A percentile compares a stretch with the other conserved stretches of the same genome.
phyloP scores from a whole-genome alignment of 2,797 vertebrate genomes.

The Melanogrammus aeglefinus region DNA sequence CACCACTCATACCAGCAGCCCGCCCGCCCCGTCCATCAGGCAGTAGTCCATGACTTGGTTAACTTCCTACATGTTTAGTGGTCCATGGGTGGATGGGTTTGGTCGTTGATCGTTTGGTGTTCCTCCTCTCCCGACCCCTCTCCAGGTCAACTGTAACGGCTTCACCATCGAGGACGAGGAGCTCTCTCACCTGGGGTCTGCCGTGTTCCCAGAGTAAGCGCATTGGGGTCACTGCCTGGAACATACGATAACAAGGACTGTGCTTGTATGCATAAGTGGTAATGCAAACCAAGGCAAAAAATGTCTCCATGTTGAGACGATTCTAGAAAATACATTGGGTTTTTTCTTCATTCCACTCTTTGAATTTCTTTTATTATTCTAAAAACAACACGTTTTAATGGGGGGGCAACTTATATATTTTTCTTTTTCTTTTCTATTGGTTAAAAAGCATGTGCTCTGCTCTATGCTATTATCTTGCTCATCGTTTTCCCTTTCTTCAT shows the following conservation, averaged over 20 bases:
- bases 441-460: neutral
- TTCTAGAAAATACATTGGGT: too few relatives aligned
- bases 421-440: neutral
- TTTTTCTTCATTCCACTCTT: too few relatives aligned
- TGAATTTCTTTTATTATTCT: too few relatives aligned
- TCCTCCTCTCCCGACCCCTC: neutral
- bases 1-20: neutral
- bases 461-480: neutral
- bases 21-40: neutral
- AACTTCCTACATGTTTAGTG: neutral
- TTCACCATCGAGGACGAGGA: slow-evolving; percentile 99
- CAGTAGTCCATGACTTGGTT: neutral
- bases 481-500: neutral
- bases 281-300: neutral
- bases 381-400: neutral
- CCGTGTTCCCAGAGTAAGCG: slow-evolving; percentile 93
- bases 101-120: neutral
- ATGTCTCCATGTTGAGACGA: too few relatives aligned
- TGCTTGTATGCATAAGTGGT: neutral
- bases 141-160: slow-evolving; percentile 96
- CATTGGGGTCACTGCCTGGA: neutral
- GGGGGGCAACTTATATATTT: too few relatives aligned
- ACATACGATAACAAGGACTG: neutral
- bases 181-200: slow-evolving; percentile 94
- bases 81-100: neutral